Conservation (phyloP, 2,113 vertebrate species). For the Manacus vitellinus region DNA sequence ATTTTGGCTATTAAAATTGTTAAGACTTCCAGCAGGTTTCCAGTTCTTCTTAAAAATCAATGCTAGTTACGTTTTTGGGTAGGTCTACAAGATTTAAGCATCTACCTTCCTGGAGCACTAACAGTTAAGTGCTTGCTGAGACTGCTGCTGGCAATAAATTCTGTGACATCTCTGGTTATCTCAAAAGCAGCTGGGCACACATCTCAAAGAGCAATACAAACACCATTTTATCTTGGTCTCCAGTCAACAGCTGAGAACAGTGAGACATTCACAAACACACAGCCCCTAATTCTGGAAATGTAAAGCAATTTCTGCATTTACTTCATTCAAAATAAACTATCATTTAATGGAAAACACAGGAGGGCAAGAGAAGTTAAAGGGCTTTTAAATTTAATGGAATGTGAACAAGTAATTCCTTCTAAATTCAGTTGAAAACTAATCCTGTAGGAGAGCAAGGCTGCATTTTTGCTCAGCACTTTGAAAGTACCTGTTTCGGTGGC, state of each 20-base stretch:
- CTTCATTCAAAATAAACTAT: not conserved
- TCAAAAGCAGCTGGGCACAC: slow-evolving; percentile 1
- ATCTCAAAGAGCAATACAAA: not conserved
- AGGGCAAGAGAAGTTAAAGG: not conserved
- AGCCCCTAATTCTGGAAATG: not conserved
- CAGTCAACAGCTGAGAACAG: not conserved
- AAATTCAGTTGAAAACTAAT: not conserved
- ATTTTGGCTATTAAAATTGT: not conserved
- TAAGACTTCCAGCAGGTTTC: not conserved
- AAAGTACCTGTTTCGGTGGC: slow-evolving; percentile 92
- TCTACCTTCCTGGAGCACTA: not conserved
- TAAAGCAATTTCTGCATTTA: not conserved
- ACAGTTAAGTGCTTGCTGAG: not conserved
- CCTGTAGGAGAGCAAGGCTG: not conserved
- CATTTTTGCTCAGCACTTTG: not conserved
- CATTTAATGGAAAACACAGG: not conserved
- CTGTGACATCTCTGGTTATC: slow-evolving; percentile 1
- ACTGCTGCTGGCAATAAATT: not conserved
- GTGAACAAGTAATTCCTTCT: not conserved
- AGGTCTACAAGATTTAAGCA: not conserved
- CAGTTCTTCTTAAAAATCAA: not conserved
- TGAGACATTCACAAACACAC: not conserved
- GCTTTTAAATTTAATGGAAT: not conserved
- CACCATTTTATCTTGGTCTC: not conserved
- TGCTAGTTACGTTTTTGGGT: not conserved